phyloP scores from a whole-genome alignment of 2,888 invertebrate species.

The Archips crataeganus region DNA sequence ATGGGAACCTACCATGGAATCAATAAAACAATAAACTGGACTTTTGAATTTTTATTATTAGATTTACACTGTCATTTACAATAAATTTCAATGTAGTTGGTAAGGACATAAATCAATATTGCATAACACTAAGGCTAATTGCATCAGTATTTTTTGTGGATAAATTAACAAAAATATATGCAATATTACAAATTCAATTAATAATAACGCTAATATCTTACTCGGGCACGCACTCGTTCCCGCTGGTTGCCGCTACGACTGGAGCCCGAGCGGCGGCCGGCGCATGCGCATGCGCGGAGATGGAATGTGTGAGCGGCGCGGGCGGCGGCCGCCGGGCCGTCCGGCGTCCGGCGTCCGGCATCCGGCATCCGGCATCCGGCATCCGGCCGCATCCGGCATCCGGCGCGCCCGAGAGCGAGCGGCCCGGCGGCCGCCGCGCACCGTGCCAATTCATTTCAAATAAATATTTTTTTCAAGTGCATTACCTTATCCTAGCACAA shows the following conservation, averaged over 20 bases:
- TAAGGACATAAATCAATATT: constrained; percentile 85
- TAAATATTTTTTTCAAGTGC: constrained; percentile 73
- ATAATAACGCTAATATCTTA: constrained; percentile 85
- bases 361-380: background rate
- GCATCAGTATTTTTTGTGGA: constrained; percentile 85
- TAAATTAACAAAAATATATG: constrained; percentile 85
- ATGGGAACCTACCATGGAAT: constrained; percentile 3
- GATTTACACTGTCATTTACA: constrained; percentile 87
- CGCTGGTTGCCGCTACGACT: constrained; percentile 56
- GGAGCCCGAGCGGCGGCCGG: constrained; percentile 46
- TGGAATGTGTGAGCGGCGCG: constrained; percentile 69
- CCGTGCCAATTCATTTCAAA: constrained; percentile 55
- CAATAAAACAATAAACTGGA: constrained; percentile 75
- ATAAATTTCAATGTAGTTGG: constrained; percentile 86
- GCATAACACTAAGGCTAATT: constrained; percentile 86
- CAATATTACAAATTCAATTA: constrained; percentile 85
- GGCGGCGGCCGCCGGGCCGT: constrained; percentile 40
- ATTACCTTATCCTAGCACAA: constrained; percentile 81
- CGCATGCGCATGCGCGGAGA: constrained; percentile 55
- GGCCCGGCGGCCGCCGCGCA: constrained; percentile 44
- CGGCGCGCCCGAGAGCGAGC: too few relatives aligned
- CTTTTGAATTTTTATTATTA: constrained; percentile 86
- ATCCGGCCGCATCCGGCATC: too few relatives aligned
- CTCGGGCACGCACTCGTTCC: constrained; percentile 78
- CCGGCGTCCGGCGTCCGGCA: too few relatives aligned